Base-by-base conservation (phyloP, 2,113 vertebrate genomes). In the Echinops telfairi region DNA sequence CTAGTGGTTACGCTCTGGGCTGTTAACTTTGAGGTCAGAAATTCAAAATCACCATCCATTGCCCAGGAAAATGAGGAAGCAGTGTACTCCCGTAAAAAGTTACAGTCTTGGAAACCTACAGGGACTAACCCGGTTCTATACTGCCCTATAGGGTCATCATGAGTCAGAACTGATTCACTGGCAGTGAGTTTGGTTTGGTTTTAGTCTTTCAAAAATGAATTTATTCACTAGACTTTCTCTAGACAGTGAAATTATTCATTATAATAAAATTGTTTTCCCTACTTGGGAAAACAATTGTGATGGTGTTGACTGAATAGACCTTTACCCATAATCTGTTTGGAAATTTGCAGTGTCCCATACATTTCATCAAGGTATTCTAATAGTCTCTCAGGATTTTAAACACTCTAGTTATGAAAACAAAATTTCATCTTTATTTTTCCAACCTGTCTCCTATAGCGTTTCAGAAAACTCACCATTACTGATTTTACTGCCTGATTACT, bases 361-460 rank as follows among this genome's bases (percentile, higher is more conserved):
- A 94, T 97, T 98, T 97, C 96, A 97, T 83, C 96, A 95, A 91
- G 73, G 93, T 78, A 38, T 97, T 97, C 97, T 97, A 97, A 97
- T 62, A 91, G 94, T 97, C 98, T 98, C 97, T 92, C 89, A 97
- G 97, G 97, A 97, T 97, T 98, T 98, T 97, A 98, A 97, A 98
- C 95, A 96, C 95, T 98, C 92, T 97, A 96, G 96, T 98, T 98
- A 98, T 97, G 96, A 98, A 98, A 98, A 98, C 97, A 98, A 97
- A 97, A 97, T 98, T 98, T 98, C 98, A 97, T 98, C 95, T 98
- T 97, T 98, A 97, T 97, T 98, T 98, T 98, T 98, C 97, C 97
- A 98, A 98, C 97, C 97, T 97, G 97, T 98, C 97, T 97, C 96
- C 96, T 98, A 97, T 94, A 96, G 96, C 97, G 96, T 96, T 98